Conservation (phyloP, 1,140 invertebrate species). For the Heliconius eleuchia region DNA sequence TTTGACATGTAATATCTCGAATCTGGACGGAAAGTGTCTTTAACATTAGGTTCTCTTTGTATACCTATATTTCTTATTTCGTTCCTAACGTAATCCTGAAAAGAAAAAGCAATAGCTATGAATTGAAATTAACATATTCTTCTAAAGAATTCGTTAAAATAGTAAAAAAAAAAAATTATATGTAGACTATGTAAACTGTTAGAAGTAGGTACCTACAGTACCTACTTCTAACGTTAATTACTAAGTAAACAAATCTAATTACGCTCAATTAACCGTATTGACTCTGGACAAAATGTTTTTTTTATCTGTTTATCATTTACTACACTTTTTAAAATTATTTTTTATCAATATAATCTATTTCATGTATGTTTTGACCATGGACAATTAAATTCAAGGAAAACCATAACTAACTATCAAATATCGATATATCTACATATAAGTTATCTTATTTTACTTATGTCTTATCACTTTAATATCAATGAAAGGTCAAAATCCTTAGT, state of each 20-base stretch:
- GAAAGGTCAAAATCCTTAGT: background rate
- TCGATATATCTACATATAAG: background rate
- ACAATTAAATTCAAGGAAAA: background rate
- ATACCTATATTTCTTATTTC: too few species aligned
- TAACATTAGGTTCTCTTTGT: too few species aligned
- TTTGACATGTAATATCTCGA: too few species aligned
- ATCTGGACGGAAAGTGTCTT: too few species aligned
- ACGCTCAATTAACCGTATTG: background rate
- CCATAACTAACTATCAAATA: background rate
- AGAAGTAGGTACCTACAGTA: too few species aligned
- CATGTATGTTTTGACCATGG: background rate
- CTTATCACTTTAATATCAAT: background rate
- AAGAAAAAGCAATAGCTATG: too few species aligned
- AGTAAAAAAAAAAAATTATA: too few species aligned
- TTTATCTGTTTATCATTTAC: background rate
- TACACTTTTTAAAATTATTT: background rate
- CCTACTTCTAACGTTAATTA: too few species aligned
- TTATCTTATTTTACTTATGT: background rate
- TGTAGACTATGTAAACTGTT: too few species aligned
- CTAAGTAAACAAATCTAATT: background rate
- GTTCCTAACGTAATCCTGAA: too few species aligned
- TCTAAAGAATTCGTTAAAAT: too few species aligned
- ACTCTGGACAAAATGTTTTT: background rate
- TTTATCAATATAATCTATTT: background rate
- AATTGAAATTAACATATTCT: too few species aligned